Conservation (phyloP, 2,888 invertebrate species). For the Acleris sparsana region DNA sequence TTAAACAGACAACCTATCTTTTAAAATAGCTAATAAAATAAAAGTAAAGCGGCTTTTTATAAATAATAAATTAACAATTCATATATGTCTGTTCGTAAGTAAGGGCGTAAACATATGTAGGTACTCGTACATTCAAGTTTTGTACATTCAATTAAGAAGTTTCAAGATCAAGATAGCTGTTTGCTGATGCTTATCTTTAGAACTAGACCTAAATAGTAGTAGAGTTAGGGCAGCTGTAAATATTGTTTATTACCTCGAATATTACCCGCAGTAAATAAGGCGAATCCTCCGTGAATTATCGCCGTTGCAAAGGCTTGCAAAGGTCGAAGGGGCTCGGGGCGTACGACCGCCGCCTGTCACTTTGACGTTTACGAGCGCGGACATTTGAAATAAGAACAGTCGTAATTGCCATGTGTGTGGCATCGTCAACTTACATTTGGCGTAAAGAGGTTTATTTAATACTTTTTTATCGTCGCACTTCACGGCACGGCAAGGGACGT, state of each 20-base stretch:
- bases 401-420: constrained; percentile 66
- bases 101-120: background rate
- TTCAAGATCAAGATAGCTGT: background rate
- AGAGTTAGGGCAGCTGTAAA: constrained; percentile 17
- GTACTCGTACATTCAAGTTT: background rate
- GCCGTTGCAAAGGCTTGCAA: constrained; percentile 39
- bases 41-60: too few species aligned
- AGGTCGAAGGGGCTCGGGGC: constrained; percentile 34
- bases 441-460: constrained; percentile 19
- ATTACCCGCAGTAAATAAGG: constrained; percentile 24
- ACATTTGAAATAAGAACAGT: constrained; percentile 67
- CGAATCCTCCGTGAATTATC: constrained; percentile 41
- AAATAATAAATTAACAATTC: too few species aligned
- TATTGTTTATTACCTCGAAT: constrained; percentile 19
- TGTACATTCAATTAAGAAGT: background rate
- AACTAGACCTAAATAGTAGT: background rate
- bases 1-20: too few species aligned
- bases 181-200: constrained; percentile 2
- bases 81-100: too few species aligned
- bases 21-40: too few species aligned
- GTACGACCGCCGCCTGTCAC: constrained; percentile 53
- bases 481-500: too few species aligned
- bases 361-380: constrained; percentile 70
- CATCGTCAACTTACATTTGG: constrained; percentile 39
- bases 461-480: background rate